Evolutionary conservation across 2,113 vertebrate species (phyloP).

Genomic region (Tragelaphus buxtoni): DNA sequence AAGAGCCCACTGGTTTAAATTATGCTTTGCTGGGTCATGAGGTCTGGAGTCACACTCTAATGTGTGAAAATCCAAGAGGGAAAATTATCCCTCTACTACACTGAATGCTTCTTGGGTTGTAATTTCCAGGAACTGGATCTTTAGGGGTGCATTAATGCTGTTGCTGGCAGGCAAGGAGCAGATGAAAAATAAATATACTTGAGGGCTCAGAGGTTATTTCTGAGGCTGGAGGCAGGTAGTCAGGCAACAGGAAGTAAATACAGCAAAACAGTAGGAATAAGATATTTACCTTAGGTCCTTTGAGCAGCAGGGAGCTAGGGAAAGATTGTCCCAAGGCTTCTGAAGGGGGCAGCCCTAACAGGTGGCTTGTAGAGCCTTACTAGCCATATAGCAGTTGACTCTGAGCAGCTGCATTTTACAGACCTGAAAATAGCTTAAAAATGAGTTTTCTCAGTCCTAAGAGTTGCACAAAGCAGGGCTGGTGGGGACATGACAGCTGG

Average conservation of each 20-base stretch:
- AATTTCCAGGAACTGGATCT: slow-evolving; percentile 12
- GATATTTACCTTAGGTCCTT: slow-evolving; percentile 20
- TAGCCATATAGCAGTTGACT: background rate
- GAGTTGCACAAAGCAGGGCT: background rate
- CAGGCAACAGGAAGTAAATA: slow-evolving; percentile 67
- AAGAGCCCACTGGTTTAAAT: background rate
- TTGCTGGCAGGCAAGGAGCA: background rate
- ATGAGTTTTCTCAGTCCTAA: slow-evolving; percentile 17
- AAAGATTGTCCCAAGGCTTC: background rate
- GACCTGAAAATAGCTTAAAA: slow-evolving; percentile 7
- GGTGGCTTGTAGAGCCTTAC: background rate
- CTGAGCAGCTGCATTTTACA: slow-evolving; percentile 25
- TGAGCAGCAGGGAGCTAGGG: background rate
- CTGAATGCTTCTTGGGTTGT: background rate
- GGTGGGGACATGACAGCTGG: background rate
- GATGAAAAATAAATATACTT: slow-evolving; percentile 53
- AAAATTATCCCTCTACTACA: background rate
- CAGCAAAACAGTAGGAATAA: slow-evolving; percentile 19
- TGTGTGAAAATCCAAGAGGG: background rate
- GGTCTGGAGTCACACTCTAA: background rate
- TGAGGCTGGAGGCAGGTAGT: slow-evolving; percentile 45
- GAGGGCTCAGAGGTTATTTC: slow-evolving; percentile 31
- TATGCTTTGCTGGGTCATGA: background rate
- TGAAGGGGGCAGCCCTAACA: background rate
- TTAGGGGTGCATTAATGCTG: background rate